phyloP scores from a whole-genome alignment of 2,113 vertebrate species.

The Dipodomys ordii region DNA sequence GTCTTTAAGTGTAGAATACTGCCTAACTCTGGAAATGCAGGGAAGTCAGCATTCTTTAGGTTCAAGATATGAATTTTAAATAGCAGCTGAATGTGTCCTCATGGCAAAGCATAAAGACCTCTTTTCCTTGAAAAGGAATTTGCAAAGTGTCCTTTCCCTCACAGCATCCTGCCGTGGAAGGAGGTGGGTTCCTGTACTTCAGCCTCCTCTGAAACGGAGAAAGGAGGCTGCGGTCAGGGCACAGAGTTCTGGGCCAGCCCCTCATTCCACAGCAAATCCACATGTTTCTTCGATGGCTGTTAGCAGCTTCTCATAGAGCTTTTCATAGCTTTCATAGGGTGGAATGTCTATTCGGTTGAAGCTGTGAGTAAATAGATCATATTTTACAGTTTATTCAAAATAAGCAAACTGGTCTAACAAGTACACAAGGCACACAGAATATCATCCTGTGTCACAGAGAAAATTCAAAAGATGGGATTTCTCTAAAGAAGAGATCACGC shows the following conservation, averaged over 20 bases:
- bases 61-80: constrained; percentile 92
- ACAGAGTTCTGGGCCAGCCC: constrained; percentile 83
- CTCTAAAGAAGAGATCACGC: not conserved
- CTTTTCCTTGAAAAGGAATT: constrained; percentile 87
- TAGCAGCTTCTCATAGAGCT: constrained; percentile 99
- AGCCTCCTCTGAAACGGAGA: constrained; percentile 87
- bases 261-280: constrained; percentile 98
- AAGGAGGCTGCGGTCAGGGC: constrained; percentile 83
- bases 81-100: constrained; percentile 91
- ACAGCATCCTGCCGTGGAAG: constrained; percentile 85
- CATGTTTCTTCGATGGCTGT: constrained; percentile 99
- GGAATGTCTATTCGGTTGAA: constrained; percentile 99
- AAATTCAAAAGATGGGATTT: not conserved
- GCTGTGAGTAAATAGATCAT: constrained; percentile 85
- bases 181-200: constrained; percentile 85
- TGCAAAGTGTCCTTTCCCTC: constrained; percentile 88
- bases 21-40: constrained; percentile 90
- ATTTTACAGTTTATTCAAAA: constrained; percentile 50
- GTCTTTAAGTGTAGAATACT: constrained; percentile 90
- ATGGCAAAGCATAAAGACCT: constrained; percentile 87
- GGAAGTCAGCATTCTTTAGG: constrained; percentile 90
- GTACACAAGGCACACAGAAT: not conserved
- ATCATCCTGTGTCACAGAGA: not conserved
- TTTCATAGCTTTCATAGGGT: constrained; percentile 97
- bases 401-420: not conserved